These are phyloP conservation scores for Merodon equestris DNA, from an alignment of 2,888 invertebrate species.

Conservation along the genomic window DNA sequence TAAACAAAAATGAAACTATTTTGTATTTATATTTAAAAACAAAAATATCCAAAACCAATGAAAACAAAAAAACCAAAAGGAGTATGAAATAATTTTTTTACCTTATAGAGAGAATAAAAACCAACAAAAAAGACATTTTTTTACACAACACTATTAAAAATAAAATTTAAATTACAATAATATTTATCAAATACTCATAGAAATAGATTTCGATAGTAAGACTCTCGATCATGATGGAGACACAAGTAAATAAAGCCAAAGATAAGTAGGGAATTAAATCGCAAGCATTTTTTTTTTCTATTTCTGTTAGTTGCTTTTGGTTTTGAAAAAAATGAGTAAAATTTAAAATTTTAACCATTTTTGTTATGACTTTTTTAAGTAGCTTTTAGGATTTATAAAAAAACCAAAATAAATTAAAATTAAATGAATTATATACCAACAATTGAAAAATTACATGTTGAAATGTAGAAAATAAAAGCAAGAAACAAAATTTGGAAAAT, in stretches of 20 bases:
- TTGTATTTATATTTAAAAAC: conserved; percentile 59
- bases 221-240: conserved; percentile 9
- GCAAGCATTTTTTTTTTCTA: conserved; percentile 8
- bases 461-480: conserved; percentile 54
- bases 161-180: conserved; percentile 10
- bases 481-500: conserved; percentile 39
- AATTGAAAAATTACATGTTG: conserved; percentile 51
- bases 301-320: too few species aligned
- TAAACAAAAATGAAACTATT: conserved; percentile 48
- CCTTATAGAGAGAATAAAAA: conserved; percentile 34
- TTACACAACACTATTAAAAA: conserved; percentile 40
- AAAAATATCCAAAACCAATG: neutral
- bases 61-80: conserved; percentile 22
- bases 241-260: conserved; percentile 45
- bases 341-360: conserved; percentile 48
- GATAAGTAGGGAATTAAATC: conserved; percentile 35
- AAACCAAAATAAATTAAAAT: neutral
- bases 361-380: conserved; percentile 52
- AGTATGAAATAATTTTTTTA: conserved; percentile 49
- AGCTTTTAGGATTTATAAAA: conserved; percentile 54
- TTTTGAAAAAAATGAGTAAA: neutral
- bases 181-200: conserved; percentile 38
- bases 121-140: conserved; percentile 47
- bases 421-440: too few species aligned
- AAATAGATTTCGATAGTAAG: conserved; percentile 27